phyloP scores from a whole-genome alignment of 1,140 invertebrate genomes.

The Orussus abietinus region DNA sequence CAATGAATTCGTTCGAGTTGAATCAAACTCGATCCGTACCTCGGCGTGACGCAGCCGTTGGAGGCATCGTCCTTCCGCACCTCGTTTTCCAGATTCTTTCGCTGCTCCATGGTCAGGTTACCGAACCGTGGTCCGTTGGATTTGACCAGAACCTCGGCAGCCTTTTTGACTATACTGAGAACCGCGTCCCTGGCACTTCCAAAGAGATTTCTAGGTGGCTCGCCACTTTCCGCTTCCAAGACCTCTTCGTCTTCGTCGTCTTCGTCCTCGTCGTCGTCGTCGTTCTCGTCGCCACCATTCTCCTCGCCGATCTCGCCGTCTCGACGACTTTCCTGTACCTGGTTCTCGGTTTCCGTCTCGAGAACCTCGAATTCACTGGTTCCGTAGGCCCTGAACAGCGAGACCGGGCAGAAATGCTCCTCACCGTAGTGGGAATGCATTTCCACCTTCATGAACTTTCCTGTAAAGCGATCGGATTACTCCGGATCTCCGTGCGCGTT shows the following conservation, averaged over 20 bases:
- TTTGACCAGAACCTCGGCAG: conserved; percentile 74
- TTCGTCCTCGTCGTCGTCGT: conserved; percentile 58
- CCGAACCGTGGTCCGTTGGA: no score
- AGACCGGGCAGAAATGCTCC: conserved; percentile 97
- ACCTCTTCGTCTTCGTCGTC: conserved; percentile 49
- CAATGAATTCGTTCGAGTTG: no score
- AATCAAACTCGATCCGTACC: no score
- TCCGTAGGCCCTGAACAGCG: conserved; percentile 85
- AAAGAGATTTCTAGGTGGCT: conserved; percentile 65
- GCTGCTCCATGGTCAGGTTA: no score
- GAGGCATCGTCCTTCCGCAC: conserved; percentile 31
- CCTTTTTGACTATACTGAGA: conserved; percentile 84
- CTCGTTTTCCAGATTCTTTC: no score
- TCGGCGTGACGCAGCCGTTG: conserved; percentile 58
- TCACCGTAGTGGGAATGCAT: conserved; percentile 89
- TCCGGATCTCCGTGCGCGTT: no score
- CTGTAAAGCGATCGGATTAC: no score
- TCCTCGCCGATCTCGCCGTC: conserved; percentile 41
- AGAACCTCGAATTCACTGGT: conserved; percentile 87
- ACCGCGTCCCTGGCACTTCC: conserved; percentile 81
- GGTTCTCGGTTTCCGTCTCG: conserved; percentile 69
- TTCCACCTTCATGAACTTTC: conserved; percentile 89
- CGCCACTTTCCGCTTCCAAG: conserved; percentile 46
- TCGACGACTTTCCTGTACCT: conserved; percentile 42
- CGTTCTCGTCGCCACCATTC: conserved; percentile 62